phyloP scores from a whole-genome alignment of 1,140 invertebrate species.

The Drosophila jambulina region DNA sequence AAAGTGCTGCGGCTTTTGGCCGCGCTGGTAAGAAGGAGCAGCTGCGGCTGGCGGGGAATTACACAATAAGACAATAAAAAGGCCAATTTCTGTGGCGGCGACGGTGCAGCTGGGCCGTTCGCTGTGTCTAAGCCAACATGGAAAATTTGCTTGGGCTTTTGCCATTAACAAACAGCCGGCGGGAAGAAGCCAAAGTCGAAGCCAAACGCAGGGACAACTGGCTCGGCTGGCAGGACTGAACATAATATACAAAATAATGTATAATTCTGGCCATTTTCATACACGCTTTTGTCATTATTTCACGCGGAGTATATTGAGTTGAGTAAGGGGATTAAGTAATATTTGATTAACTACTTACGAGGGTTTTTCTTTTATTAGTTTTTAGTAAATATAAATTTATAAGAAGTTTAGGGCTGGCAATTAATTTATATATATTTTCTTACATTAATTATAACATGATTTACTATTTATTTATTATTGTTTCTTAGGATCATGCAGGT shows the following conservation, averaged over 20 bases:
- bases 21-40: not conserved
- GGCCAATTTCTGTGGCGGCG: constrained; percentile 62
- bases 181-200: constrained; percentile 43
- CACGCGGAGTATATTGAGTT: not conserved
- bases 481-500: too few species aligned
- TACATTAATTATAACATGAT: too few species aligned
- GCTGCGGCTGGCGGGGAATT: constrained; percentile 27
- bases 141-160: constrained; percentile 53
- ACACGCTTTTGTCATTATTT: not conserved
- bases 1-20: constrained; percentile 53
- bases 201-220: constrained; percentile 36
- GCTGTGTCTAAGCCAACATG: constrained; percentile 57
- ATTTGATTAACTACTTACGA: not conserved
- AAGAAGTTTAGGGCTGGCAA: too few species aligned
- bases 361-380: too few species aligned
- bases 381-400: too few species aligned
- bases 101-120: constrained; percentile 59
- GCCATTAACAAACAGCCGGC: constrained; percentile 64
- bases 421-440: too few species aligned
- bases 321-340: not conserved
- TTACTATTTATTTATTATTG: too few species aligned
- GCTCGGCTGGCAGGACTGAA: not conserved
- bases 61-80: constrained; percentile 66
- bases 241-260: constrained; percentile 6
- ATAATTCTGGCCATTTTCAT: constrained; percentile 5